Conservation (phyloP, 1,140 invertebrate species). For the Drosophila arizonae region DNA sequence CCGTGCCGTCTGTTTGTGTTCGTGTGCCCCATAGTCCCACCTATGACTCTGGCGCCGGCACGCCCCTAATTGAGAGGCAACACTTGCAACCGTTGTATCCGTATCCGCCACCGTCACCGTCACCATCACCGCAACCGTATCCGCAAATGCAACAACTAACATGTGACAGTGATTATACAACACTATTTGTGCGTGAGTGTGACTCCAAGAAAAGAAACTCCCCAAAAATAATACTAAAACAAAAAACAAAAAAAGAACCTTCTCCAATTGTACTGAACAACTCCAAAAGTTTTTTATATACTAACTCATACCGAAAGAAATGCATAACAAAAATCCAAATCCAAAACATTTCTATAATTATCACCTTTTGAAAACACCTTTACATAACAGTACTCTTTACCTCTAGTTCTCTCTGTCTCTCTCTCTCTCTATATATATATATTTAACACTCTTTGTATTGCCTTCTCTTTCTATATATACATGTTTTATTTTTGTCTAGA, state of each 20-base stretch:
- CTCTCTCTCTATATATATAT: background rate
- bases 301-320: background rate
- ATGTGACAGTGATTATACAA: constrained; percentile 79
- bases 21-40: constrained; percentile 83
- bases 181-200: constrained; percentile 83
- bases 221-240: background rate
- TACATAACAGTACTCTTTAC: constrained; percentile 13
- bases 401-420: constrained; percentile 2
- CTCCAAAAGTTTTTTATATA: constrained; percentile 8
- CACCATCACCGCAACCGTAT: constrained; percentile 47
- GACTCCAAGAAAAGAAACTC: constrained; percentile 57
- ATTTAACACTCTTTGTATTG: constrained; percentile 4
- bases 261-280: constrained; percentile 17
- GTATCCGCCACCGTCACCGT: constrained; percentile 59
- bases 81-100: constrained; percentile 72
- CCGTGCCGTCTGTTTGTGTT: constrained; percentile 83
- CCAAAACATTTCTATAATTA: constrained; percentile 47
- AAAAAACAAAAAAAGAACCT: background rate
- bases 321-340: constrained; percentile 11
- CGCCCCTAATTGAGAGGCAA: constrained; percentile 59
- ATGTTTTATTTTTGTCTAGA: constrained; percentile 18
- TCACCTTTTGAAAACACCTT: constrained; percentile 25
- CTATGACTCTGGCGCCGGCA: constrained; percentile 69
- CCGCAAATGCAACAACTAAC: constrained; percentile 65
- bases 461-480: constrained; percentile 9